A percentile compares a stretch with the other conserved stretches of the same genome.
phyloP scores from a whole-genome alignment of 2,113 vertebrate genomes.

The Gasterosteus nipponicus region DNA sequence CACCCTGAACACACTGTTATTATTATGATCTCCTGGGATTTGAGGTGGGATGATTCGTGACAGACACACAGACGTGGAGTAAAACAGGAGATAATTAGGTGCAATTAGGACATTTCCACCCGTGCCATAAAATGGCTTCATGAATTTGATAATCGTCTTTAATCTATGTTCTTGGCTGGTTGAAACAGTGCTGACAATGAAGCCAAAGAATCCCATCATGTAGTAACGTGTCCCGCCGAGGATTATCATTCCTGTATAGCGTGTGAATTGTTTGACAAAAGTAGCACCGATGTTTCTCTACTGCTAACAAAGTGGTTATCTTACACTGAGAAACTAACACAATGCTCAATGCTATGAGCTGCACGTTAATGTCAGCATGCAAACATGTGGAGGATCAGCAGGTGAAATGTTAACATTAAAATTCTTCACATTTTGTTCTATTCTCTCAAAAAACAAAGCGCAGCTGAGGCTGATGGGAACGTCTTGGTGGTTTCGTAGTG shows the following conservation, averaged over 20 bases:
- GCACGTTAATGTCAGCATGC: not conserved
- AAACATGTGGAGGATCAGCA: no score
- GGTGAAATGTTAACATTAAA: no score
- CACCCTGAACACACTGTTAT: not conserved
- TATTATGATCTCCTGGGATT: not conserved
- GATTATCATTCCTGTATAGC: not conserved
- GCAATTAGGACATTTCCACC: no score
- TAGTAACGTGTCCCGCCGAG: not conserved
- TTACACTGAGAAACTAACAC: not conserved
- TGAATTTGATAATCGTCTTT: not conserved
- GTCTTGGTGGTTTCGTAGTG: not conserved
- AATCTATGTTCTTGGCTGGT: not conserved
- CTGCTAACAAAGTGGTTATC: not conserved
- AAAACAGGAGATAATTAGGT: not conserved
- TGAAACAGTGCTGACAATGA: not conserved
- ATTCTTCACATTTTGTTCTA: no score
- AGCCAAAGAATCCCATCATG: not conserved
- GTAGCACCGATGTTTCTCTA: not conserved
- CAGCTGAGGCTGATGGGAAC: no score
- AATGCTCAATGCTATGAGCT: not conserved
- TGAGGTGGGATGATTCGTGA: accelerated
- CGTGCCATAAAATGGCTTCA: no score
- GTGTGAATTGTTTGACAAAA: not conserved
- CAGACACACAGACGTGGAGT: not conserved
- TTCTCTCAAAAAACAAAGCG: no score